Evolutionary conservation across 2,113 vertebrate species (phyloP), one percentile per base, ranked within the genome.

Genomic region (Varanus komodoensis): DNA sequence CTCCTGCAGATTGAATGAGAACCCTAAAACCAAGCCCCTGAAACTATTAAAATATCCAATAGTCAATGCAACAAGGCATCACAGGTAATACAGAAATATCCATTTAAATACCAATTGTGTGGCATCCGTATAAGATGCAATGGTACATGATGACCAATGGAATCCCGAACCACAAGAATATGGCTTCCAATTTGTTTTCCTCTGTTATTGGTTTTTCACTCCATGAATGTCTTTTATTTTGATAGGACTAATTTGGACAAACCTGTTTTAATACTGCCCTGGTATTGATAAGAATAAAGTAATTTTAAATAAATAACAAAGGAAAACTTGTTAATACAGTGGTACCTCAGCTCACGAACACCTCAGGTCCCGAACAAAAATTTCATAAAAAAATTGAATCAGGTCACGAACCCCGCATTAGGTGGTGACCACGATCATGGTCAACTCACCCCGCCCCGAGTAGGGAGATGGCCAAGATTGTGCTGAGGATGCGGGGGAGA

Each of bases 1-100:
- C 6, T 34, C 34, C n/a, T 75, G 74, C 38, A 44, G 94, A 90
- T 25, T 82, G 82, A 75, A 89, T 91, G 91, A 91, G 92, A 92
- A 90, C 89, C 94, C 93, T 74, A 93, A 29, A 71, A 8, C 38
- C n/a, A 92, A 91, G 68, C 91, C 69, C 23, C 84, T 64, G 82
- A 34, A 87, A 92, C 89, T 52, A 68, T 68, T 25, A 32, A 84
- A 82, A 71, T 82, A 25, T 57, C 19, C 32, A 12, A 32, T 34
- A 61, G 23, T 57, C 44, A 87, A 75, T 48, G 92, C 82, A 86
- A 85, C 82, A 86, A 85, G 90, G 6, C 14, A 68, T 79, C 91
- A 89, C 34, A 78, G 77, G 73, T 92, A 67, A 82, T 73, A 67
- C 21, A 19, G 34, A 71, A n/a, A 52, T 25, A 71, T n/a, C 75